Conservation (phyloP, 2,888 invertebrate genomes). For the Malacosoma neustria region DNA sequence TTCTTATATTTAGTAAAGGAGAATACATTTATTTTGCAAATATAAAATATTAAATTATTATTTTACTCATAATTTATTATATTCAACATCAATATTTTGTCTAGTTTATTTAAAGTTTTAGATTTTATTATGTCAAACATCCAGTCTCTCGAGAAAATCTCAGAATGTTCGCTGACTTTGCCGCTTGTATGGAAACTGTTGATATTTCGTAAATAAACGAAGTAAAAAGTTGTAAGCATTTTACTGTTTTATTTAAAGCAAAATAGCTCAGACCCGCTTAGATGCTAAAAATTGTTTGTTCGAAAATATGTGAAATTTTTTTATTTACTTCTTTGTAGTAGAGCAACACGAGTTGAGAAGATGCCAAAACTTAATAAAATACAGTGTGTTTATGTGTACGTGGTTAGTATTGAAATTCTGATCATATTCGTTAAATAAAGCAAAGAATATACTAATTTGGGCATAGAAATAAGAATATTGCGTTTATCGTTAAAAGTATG, state of each 20-base stretch:
- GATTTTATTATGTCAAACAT: background rate
- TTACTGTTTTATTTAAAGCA: background rate
- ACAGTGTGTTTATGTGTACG: too few species aligned
- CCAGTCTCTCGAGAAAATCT: background rate
- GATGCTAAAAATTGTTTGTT: background rate
- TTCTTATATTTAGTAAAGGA: background rate
- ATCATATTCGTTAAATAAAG: background rate
- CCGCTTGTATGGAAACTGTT: background rate
- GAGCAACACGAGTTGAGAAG: background rate
- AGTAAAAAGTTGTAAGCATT: background rate
- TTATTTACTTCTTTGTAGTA: background rate
- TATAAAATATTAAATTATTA: background rate
- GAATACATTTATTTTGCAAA: background rate
- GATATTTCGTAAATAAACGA: background rate
- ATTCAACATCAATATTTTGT: background rate
- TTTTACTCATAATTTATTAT: background rate
- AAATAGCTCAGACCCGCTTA: background rate
- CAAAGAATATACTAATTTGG: too few species aligned
- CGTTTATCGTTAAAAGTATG: too few species aligned
- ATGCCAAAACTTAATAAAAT: too few species aligned
- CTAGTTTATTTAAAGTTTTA: background rate
- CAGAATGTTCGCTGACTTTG: background rate
- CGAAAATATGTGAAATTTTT: background rate
- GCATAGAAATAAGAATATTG: too few species aligned
- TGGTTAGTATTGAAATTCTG: too few species aligned